Percentiles rank a stretch among this genome's conserved stretches.
Conservation (phyloP, 2,888 invertebrate species). For the Ochlodes sylvanus region DNA sequence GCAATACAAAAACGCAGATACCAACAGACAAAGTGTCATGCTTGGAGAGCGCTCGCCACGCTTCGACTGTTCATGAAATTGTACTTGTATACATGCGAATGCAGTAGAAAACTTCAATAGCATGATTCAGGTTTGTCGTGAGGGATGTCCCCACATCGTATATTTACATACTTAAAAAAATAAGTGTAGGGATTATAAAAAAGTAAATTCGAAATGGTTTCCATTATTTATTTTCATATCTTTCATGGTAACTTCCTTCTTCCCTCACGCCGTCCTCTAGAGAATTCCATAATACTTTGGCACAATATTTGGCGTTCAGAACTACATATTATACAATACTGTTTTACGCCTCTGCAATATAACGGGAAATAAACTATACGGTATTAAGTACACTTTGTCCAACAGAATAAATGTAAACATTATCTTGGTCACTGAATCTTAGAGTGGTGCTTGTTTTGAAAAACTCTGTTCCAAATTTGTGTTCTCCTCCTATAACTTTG, state of each 20-base stretch:
- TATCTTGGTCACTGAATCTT: constrained; percentile 6
- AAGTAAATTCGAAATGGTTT: constrained; percentile 56
- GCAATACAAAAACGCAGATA: no score
- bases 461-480: background rate
- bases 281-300: constrained; percentile 59
- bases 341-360: constrained; percentile 37
- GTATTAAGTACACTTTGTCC: constrained; percentile 24
- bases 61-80: no score
- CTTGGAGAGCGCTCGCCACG: no score
- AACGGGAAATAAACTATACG: constrained; percentile 27
- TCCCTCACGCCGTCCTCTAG: constrained; percentile 49
- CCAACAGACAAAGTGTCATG: no score
- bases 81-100: no score
- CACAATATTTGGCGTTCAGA: constrained; percentile 72
- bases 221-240: constrained; percentile 73
- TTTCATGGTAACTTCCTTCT: constrained; percentile 61
- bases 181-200: constrained; percentile 10
- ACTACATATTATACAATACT: constrained; percentile 48
- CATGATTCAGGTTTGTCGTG: no score
- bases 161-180: no score
- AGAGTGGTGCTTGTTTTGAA: background rate
- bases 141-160: no score
- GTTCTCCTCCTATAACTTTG: background rate
- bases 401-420: constrained; percentile 33
- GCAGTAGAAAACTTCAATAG: no score